Percentiles rank a stretch among this genome's conserved stretches.
Evolutionary conservation across 1,140 invertebrate genomes (phyloP).

Genomic region (Zaprionus vittiger): DNA sequence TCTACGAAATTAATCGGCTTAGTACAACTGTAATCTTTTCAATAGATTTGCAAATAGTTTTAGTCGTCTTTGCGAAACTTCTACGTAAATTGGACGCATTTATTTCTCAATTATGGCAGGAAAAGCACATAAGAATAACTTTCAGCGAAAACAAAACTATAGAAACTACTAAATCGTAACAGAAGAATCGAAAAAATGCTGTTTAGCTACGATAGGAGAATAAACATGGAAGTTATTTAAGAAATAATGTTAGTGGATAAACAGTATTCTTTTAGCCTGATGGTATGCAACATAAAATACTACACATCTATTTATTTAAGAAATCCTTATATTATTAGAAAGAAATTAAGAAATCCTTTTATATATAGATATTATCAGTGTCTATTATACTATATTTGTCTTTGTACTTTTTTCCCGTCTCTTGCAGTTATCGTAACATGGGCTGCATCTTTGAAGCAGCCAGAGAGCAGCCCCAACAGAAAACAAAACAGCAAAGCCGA

Average conservation of each 20-base stretch:
- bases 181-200: too few relatives aligned
- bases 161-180: too few relatives aligned
- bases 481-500: slow-evolving; percentile 43
- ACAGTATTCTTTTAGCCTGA: too few relatives aligned
- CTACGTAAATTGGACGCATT: not conserved
- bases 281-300: too few relatives aligned
- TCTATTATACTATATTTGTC: not conserved
- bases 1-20: slow-evolving; percentile 26
- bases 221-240: too few relatives aligned
- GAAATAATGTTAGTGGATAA: too few relatives aligned
- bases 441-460: slow-evolving; percentile 80
- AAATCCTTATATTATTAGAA: too few relatives aligned
- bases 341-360: too few relatives aligned
- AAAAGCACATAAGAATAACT: not conserved
- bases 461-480: slow-evolving; percentile 65
- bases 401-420: slow-evolving; percentile 15
- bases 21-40: slow-evolving; percentile 1
- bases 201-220: too few relatives aligned
- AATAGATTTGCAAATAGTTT: slow-evolving; percentile 6
- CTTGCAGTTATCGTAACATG: slow-evolving; percentile 78
- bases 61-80: not conserved
- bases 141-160: too few relatives aligned
- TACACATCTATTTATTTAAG: too few relatives aligned
- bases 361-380: too few relatives aligned
- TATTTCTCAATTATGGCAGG: not conserved